Percentiles rank a stretch among this genome's conserved stretches.
Evolutionary conservation across 2,888 invertebrate species (phyloP).

Genomic region (Orthonychiurus folsomi): DNA sequence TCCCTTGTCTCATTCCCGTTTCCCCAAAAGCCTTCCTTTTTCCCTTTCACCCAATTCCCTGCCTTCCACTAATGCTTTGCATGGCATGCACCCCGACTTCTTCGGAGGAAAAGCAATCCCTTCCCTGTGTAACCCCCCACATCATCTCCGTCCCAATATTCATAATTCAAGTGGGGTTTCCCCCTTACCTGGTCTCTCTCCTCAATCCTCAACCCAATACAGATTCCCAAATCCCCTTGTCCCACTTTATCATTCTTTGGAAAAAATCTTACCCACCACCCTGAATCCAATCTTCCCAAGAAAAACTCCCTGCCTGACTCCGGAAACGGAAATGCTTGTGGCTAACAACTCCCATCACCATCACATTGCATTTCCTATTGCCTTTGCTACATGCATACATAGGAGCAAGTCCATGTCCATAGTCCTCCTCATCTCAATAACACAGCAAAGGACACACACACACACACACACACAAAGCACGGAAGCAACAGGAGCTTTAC

Average conservation of each 20-base stretch:
- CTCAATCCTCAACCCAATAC: conserved; percentile 4
- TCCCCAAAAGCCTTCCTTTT: not conserved
- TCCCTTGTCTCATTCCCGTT: conserved; percentile 6
- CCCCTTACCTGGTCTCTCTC: not conserved
- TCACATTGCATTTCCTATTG: conserved; percentile 11
- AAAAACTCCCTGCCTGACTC: conserved; percentile 8
- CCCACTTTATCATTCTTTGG: not conserved
- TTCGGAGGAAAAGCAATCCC: not conserved
- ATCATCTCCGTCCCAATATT: conserved; percentile 7
- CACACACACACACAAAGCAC: too few relatives aligned
- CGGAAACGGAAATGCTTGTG: conserved; percentile 40
- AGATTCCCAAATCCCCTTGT: conserved; percentile 1
- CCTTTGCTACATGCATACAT: conserved; percentile 9
- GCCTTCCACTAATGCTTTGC: too few relatives aligned
- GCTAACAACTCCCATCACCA: conserved; percentile 28
- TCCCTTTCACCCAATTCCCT: not conserved
- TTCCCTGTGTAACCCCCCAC: not conserved
- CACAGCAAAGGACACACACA: conserved; percentile 21
- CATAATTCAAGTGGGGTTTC: not conserved
- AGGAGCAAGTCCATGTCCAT: too few relatives aligned
- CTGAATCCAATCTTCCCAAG: not conserved
- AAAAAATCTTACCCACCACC: not conserved
- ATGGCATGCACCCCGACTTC: too few relatives aligned
- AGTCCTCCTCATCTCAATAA: conserved; percentile 23
- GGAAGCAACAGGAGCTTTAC: conserved; percentile 7